Percentiles rank a stretch among this genome's conserved stretches.
These are phyloP conservation scores for Thripadectes ignobilis DNA, from an alignment of 2,797 vertebrate species.

Conservation along the genomic window DNA sequence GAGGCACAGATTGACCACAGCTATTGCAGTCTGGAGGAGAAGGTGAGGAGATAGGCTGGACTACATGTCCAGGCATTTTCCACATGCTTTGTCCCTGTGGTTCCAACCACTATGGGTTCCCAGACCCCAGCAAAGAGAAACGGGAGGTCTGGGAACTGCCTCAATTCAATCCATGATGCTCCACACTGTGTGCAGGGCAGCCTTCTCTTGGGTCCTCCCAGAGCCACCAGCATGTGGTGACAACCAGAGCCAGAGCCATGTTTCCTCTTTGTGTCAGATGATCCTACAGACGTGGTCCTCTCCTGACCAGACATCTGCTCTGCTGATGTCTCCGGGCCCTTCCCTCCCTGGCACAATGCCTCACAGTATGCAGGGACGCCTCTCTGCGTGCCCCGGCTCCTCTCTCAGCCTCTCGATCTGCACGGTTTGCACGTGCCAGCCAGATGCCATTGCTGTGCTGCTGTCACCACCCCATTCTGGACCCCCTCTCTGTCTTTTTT, in stretches of 20 bases:
- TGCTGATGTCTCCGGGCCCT: background rate
- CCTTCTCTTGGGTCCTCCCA: background rate
- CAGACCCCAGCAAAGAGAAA: background rate
- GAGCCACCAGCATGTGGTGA: background rate
- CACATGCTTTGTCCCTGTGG: background rate
- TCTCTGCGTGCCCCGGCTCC: background rate
- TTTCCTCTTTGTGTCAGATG: background rate
- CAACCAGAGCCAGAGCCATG: rapidly evolving
- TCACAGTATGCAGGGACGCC: rapidly evolving
- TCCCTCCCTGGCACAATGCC: background rate
- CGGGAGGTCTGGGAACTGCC: background rate
- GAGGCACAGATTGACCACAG: background rate
- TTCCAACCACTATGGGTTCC: background rate
- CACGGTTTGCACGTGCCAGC: background rate
- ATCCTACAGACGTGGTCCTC: background rate
- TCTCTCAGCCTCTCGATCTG: background rate
- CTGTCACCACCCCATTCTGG: background rate
- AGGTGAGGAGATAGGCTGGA: background rate
- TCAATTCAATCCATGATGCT: rapidly evolving
- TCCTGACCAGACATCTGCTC: background rate
- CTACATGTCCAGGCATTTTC: background rate
- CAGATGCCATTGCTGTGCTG: background rate
- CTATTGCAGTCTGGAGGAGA: background rate
- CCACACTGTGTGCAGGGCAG: background rate
- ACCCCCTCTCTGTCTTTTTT: background rate